These are phyloP conservation scores for Melikaiella ostensackeni DNA, from an alignment of 2,888 invertebrate genomes.

Conservation along the genomic window DNA sequence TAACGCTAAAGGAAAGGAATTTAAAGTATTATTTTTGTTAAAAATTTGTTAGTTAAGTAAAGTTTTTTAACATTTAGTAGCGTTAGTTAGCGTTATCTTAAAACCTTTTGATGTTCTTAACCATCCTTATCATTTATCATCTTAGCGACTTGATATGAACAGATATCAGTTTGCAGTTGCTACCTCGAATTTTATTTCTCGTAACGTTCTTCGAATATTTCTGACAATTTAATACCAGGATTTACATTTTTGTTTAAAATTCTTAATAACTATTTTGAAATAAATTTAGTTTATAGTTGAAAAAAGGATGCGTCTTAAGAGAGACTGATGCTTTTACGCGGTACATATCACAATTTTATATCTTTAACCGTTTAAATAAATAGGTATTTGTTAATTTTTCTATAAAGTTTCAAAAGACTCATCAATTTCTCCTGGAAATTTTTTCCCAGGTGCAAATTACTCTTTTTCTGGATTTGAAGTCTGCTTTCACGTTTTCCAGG, in stretches of 20 bases:
- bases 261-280: neutral
- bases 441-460: neutral
- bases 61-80: neutral
- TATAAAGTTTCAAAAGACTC: neutral
- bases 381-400: too few relatives aligned
- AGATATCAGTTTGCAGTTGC: neutral
- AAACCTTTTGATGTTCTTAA: neutral
- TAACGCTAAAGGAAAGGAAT: neutral
- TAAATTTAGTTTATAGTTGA: too few relatives aligned
- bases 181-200: neutral
- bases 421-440: neutral
- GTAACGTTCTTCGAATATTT: neutral
- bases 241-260: neutral
- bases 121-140: neutral
- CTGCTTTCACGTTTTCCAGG: conserved; percentile 18
- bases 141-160: neutral
- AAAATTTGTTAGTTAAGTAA: neutral
- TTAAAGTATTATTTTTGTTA: neutral
- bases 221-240: neutral
- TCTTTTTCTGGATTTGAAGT: neutral
- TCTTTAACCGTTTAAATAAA: neutral
- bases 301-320: too few relatives aligned
- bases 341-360: neutral
- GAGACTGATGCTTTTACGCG: neutral
- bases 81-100: neutral